Percentiles rank a stretch among this genome's conserved stretches.
Conservation (phyloP, 2,888 invertebrate genomes). For the Ischnus inquisitorius region DNA sequence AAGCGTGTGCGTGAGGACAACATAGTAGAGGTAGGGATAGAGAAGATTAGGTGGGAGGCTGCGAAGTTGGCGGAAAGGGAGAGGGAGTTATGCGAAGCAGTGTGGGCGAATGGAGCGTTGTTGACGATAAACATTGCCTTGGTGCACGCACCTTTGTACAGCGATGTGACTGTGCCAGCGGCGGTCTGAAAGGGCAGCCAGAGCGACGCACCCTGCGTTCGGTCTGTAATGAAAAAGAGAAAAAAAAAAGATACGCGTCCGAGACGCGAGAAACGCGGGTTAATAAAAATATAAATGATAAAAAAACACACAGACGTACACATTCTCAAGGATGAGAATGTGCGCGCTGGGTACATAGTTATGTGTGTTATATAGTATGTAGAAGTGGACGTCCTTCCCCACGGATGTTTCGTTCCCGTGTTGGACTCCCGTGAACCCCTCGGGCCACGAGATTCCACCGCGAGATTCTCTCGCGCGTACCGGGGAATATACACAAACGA, state of each 20-base stretch:
- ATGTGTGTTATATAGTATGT: constrained; percentile 10
- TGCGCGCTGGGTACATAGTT: not conserved
- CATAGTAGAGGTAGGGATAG: constrained; percentile 53
- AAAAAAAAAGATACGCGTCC: constrained; percentile 52
- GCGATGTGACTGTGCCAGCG: constrained; percentile 91
- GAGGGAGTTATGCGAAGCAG: constrained; percentile 30
- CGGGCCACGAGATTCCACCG: constrained; percentile 46
- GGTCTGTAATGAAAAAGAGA: constrained; percentile 86
- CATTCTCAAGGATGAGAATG: not conserved
- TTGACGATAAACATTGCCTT: constrained; percentile 57
- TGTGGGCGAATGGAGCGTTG: constrained; percentile 25
- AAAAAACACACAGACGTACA: constrained; percentile 16
- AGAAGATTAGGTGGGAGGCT: constrained; percentile 39
- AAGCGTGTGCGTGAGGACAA: constrained; percentile 33
- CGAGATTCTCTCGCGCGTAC: constrained; percentile 19
- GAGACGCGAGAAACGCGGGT: constrained; percentile 37
- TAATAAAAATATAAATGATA: constrained; percentile 20
- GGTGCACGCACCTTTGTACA: constrained; percentile 90
- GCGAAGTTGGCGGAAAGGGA: constrained; percentile 45
- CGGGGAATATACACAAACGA: constrained; percentile 17
- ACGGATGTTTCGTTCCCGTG: constrained; percentile 64
- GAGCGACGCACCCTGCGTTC: constrained; percentile 88
- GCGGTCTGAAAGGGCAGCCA: constrained; percentile 94
- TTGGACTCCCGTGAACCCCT: constrained; percentile 65
- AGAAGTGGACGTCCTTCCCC: constrained; percentile 67